phyloP scores from a whole-genome alignment of 2,888 invertebrate species.

The Tachina lurida region DNA sequence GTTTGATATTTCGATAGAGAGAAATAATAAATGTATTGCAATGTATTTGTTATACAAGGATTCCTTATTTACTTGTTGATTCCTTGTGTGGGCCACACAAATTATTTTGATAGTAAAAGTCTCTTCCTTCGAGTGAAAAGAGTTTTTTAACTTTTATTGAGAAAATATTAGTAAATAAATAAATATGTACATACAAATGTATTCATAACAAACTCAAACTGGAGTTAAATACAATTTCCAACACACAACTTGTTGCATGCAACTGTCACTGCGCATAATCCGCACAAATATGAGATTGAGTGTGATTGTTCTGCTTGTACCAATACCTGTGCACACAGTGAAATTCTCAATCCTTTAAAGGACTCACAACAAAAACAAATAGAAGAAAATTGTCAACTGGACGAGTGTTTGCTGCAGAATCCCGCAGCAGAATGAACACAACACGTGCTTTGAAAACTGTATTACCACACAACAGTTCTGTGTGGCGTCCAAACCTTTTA shows the following conservation, averaged over 20 bases:
- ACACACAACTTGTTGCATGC: slow-evolving; percentile 53
- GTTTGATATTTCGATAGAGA: no score
- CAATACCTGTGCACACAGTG: not conserved
- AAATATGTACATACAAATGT: no score
- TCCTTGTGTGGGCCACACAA: not conserved
- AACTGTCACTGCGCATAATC: slow-evolving; percentile 45
- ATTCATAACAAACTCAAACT: not conserved
- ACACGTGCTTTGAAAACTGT: slow-evolving; percentile 42
- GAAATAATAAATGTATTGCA: no score
- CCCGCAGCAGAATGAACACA: not conserved
- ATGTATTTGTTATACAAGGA: no score
- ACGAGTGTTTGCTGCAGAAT: not conserved
- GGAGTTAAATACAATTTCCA: not conserved
- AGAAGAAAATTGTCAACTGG: slow-evolving; percentile 21
- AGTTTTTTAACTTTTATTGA: not conserved
- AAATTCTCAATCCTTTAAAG: slow-evolving; percentile 4
- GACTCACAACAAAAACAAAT: not conserved
- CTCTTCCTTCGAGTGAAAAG: not conserved
- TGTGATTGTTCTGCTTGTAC: not conserved
- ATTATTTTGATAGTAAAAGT: not conserved
- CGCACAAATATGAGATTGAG: slow-evolving; percentile 10
- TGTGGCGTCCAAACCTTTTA: no score
- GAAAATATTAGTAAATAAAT: not conserved
- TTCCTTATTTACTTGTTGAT: slow-evolving; percentile 16
- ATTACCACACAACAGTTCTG: slow-evolving; percentile 18